These are phyloP conservation scores for Trichosurus vulpecula DNA, from an alignment of 2,797 vertebrate species.

Conservation along the genomic window DNA sequence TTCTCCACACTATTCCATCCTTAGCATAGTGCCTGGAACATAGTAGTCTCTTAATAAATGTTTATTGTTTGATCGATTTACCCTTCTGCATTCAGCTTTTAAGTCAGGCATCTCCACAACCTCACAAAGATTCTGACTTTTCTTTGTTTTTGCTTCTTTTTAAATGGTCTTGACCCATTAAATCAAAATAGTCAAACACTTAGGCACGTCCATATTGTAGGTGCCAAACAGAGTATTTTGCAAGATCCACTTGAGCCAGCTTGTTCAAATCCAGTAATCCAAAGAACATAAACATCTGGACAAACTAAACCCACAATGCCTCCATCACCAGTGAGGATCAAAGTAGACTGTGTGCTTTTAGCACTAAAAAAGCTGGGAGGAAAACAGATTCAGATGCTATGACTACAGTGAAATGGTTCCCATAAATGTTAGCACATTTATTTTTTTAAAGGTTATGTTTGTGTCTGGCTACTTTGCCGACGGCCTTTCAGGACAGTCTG, in stretches of 20 bases:
- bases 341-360: neutral
- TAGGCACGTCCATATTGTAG: neutral
- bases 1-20: neutral
- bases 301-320: neutral
- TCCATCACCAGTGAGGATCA: neutral
- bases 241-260: neutral
- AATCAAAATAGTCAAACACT: neutral
- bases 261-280: neutral
- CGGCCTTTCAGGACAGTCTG: neutral
- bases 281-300: conserved; percentile 11
- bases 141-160: neutral
- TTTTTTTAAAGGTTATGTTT: neutral
- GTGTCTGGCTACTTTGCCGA: neutral
- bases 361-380: neutral
- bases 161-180: neutral
- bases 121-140: neutral
- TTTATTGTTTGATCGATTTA: neutral
- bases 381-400: neutral
- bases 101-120: neutral
- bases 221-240: conserved; percentile 14
- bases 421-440: neutral
- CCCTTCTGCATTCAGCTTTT: neutral
- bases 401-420: neutral
- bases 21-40: neutral
- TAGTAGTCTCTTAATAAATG: neutral